Evolutionary conservation across 1,140 invertebrate species (phyloP).

Genomic region (Tigriopus japonicus): DNA sequence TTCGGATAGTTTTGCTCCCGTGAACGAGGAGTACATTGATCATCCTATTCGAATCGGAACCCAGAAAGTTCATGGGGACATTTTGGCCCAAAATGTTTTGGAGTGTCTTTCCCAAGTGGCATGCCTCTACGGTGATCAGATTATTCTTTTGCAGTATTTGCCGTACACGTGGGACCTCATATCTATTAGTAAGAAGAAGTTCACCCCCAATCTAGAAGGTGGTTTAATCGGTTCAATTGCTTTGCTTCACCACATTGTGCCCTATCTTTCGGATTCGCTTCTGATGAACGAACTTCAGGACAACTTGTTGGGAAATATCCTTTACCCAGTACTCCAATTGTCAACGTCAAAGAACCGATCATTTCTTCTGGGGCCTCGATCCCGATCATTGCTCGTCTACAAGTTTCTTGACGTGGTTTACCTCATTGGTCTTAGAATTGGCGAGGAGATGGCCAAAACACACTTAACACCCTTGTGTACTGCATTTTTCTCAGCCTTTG

Average conservation of each 20-base stretch:
- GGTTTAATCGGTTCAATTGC: constrained; percentile 66
- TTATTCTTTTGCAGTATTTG: constrained; percentile 83
- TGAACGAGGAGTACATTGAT: constrained; percentile 17
- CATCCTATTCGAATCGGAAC: constrained; percentile 13
- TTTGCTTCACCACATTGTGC: constrained; percentile 37
- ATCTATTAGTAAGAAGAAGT: constrained; percentile 46
- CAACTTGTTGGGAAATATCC: constrained; percentile 16
- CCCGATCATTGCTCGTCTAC: constrained; percentile 47
- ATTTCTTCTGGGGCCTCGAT: constrained; percentile 54
- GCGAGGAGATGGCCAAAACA: constrained; percentile 58
- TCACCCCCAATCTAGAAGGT: constrained; percentile 64
- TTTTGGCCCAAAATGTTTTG: constrained; percentile 57
- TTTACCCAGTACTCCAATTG: constrained; percentile 4
- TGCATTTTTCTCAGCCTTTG: constrained; percentile 69
- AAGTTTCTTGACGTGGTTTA: constrained; percentile 63
- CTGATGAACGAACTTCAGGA: constrained; percentile 69
- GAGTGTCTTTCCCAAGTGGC: constrained; percentile 70
- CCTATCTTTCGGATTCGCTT: constrained; percentile 57
- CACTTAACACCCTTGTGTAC: constrained; percentile 47
- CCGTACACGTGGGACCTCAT: constrained; percentile 64
- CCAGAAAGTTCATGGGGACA: constrained; percentile 41
- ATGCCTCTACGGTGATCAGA: constrained; percentile 76
- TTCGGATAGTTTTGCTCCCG: constrained; percentile 46
- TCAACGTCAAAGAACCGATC: constrained; percentile 39
- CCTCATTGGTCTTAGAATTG: constrained; percentile 53